Base-by-base conservation (phyloP, 1,140 invertebrate species). In the Dreissena rostriformis region DNA sequence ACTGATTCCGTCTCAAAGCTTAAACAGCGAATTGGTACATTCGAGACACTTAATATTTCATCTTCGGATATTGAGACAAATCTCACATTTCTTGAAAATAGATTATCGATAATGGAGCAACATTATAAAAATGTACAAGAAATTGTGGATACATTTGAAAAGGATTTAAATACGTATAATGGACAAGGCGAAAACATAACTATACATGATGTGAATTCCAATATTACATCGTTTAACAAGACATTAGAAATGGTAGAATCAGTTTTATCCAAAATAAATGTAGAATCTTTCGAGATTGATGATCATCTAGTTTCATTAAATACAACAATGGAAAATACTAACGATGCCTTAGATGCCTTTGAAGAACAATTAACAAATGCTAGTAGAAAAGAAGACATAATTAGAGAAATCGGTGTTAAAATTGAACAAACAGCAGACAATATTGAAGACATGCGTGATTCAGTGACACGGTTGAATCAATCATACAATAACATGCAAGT, bases 321-420 rank as follows among this genome's bases (percentile, higher is more conserved):
- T 63, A 7, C n/a, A 4, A 82, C 80, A 67, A 52, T 73, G 28
- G 2, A 22, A 22, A 53, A 52, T 24, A 82, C 73, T 52, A 71
- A 82, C n/a, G n/a, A 28, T 53, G 80, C 80, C 6, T 57, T 82
- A 22, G 80, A 82, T 71, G 65, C 15, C 19, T 82, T 82, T 75
- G 72, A 75, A 19, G 53, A 73, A 67, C 61, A 75, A 24, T 22
- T 39, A 67, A 29, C 57, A 29, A 57, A 68, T 39, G 51, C 71
- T 29, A 67, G 67, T 17, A 66, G 26, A 10, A 66, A 74, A 63
- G 61, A 67, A 29, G 66, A 39, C 1, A 63, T 68, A 12, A 75
- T 82, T 26, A 39, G 28, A 26, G 61, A 14, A 26, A 57, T 82
- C n/a, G 71, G 57, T 52, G 52, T 52, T 12, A 24, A 74, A 22